Evolutionary conservation across 2,888 invertebrate genomes (phyloP).

Genomic region (Eristalinus sepulchralis): DNA sequence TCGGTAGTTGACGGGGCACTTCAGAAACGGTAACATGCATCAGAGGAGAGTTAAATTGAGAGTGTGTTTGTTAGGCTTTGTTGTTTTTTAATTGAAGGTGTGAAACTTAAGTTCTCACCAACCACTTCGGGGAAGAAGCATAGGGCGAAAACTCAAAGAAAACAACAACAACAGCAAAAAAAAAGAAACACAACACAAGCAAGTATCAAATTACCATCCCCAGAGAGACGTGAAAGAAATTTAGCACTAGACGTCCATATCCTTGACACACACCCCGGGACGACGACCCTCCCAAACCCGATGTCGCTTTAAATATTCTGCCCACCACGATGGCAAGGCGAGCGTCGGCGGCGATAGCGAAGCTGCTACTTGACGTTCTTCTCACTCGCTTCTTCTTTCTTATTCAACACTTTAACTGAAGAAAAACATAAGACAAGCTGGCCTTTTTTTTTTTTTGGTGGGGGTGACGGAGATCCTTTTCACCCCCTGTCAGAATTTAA

Average conservation of each 20-base stretch:
- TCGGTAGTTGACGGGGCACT: neutral
- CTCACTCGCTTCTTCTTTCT: conserved; percentile 9
- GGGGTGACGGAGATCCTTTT: conserved; percentile 17
- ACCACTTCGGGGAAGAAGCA: neutral
- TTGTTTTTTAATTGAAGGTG: neutral
- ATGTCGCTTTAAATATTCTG: neutral
- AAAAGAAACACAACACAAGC: neutral
- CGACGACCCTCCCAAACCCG: neutral
- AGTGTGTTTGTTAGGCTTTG: neutral
- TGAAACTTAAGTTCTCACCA: neutral
- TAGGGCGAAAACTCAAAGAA: neutral
- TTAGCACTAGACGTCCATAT: neutral
- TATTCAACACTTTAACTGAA: conserved; percentile 39
- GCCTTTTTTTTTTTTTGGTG: conserved; percentile 38
- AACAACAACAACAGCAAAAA: too few species aligned
- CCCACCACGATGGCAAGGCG: neutral
- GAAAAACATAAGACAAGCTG: conserved; percentile 11
- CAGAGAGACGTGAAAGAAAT: neutral
- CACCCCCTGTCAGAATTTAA: conserved; percentile 5
- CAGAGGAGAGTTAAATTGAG: neutral
- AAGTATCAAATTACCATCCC: neutral
- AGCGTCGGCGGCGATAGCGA: too few species aligned
- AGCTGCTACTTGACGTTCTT: conserved; percentile 31
- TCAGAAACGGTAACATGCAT: neutral
- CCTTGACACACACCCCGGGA: neutral